Conservation (phyloP, 2,113 vertebrate genomes). For the Lepus europaeus region DNA sequence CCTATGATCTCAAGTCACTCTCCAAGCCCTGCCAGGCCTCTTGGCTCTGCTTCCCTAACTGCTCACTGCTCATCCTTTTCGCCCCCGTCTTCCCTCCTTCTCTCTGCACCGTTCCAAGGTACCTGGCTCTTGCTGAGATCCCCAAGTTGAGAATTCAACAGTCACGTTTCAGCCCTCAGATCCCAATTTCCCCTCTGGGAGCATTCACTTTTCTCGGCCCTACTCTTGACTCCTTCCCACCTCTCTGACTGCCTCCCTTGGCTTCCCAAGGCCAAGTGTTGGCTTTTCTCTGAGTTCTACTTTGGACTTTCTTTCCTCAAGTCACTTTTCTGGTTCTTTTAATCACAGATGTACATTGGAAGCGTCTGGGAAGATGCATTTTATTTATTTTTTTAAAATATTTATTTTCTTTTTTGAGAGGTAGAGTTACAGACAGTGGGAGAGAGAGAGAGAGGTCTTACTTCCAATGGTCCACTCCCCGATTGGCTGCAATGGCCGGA, state of each 20-base stretch:
- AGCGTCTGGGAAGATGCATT: not conserved
- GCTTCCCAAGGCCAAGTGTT: not conserved
- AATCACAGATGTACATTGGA: not conserved
- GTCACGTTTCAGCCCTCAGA: not conserved
- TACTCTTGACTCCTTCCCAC: not conserved
- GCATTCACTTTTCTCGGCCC: not conserved
- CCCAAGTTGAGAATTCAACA: not conserved
- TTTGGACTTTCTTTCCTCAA: not conserved
- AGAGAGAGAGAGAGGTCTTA: too few species aligned
- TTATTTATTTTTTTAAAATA: not conserved
- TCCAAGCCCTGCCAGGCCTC: not conserved
- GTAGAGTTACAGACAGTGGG: too few species aligned
- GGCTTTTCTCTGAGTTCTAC: not conserved
- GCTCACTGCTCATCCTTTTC: not conserved
- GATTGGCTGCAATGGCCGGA: too few species aligned
- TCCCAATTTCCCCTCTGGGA: not conserved
- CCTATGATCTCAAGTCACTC: not conserved
- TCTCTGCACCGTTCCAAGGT: not conserved
- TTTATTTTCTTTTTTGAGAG: too few species aligned
- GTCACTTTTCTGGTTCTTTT: not conserved
- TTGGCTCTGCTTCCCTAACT: rapidly evolving
- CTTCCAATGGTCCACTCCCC: too few species aligned
- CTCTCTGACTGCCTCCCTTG: not conserved
- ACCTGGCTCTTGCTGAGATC: not conserved
- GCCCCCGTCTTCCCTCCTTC: too few species aligned